Percentiles rank a stretch among this genome's conserved stretches.
Conservation (phyloP, 2,113 vertebrate genomes). For the Elachura formosa region DNA sequence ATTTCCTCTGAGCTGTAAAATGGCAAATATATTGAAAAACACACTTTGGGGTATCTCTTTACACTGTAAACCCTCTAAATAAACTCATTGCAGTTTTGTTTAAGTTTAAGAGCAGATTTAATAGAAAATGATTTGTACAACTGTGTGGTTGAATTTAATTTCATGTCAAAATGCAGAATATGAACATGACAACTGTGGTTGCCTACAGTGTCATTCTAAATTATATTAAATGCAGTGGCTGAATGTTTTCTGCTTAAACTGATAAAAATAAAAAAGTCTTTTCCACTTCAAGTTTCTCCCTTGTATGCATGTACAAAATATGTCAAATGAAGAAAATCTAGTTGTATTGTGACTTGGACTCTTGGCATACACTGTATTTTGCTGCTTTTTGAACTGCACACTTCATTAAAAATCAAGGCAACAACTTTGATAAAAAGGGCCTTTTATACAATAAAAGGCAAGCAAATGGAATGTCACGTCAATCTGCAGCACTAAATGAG, state of each 20-base stretch:
- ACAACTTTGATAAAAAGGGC: background rate
- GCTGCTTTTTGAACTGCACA: background rate
- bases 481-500: background rate
- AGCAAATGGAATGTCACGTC: background rate
- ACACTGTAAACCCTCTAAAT: background rate
- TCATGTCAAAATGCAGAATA: background rate
- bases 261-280: background rate
- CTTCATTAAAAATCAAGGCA: slow-evolving; percentile 6
- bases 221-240: background rate
- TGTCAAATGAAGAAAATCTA: background rate
- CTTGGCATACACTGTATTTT: background rate
- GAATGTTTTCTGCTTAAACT: background rate
- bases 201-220: background rate
- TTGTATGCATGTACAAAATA: background rate
- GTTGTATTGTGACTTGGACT: background rate
- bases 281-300: background rate
- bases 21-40: background rate
- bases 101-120: background rate
- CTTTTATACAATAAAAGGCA: background rate
- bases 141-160: background rate
- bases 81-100: background rate
- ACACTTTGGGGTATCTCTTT: background rate
- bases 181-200: background rate
- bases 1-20: background rate
- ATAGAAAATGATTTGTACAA: background rate